Conservation (phyloP, 2,113 vertebrate species). For the Strix aluco region DNA sequence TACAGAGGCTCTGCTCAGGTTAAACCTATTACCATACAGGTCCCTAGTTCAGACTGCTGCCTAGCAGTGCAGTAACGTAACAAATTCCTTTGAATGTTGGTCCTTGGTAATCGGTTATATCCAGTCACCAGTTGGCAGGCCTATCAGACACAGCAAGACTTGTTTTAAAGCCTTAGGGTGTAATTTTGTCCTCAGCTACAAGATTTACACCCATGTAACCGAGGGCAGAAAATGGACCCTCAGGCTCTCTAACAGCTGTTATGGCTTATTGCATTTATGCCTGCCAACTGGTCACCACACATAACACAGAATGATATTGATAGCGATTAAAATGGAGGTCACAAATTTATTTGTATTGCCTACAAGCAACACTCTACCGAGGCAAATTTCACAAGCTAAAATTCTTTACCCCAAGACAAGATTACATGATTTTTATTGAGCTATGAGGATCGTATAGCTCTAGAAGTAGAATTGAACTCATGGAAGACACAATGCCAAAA, state of each 20-base stretch:
- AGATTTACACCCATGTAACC: slow-evolving; percentile 49
- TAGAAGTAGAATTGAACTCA: neutral
- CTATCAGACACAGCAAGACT: neutral
- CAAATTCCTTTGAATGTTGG: neutral
- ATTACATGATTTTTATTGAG: neutral
- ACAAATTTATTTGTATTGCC: neutral
- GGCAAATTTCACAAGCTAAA: neutral
- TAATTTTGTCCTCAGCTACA: slow-evolving; percentile 44
- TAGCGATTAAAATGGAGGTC: slow-evolving; percentile 33
- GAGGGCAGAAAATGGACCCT: slow-evolving; percentile 35
- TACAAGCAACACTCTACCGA: neutral
- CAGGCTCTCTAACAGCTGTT: slow-evolving; percentile 49
- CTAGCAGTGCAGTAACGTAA: neutral
- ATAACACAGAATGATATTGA: neutral
- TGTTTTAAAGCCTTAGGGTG: slow-evolving; percentile 36
- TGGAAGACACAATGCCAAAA: neutral
- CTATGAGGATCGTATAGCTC: neutral
- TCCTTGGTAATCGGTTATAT: neutral
- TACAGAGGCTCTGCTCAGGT: neutral
- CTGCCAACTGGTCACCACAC: slow-evolving; percentile 51
- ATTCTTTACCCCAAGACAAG: neutral
- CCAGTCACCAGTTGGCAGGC: slow-evolving; percentile 22
- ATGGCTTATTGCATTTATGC: slow-evolving; percentile 16
- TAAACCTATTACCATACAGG: neutral
- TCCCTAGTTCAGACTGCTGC: neutral